Evolutionary conservation across 2,797 vertebrate species (phyloP), one percentile per base, ranked within the genome.

Genomic region (Myiotriccus ornatus): DNA sequence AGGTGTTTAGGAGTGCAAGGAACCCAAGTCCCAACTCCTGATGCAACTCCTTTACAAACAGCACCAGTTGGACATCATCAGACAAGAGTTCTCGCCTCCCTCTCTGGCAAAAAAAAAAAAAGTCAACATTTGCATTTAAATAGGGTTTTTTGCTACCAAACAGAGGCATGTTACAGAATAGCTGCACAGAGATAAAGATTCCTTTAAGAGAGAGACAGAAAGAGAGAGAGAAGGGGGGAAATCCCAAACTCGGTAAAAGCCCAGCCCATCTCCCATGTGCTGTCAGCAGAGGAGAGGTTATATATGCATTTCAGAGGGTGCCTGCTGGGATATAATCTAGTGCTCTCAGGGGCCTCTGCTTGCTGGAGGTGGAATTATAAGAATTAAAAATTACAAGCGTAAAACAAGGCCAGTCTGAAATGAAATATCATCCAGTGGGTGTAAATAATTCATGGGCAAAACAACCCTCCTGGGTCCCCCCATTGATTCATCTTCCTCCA

Each of bases 41-140:
- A 59, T 78, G 24, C 50, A 78, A 63, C 46, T 91, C 59, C 56
- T 92, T 86, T 84, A 62, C 71, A 93, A 94, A 30, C 69, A 65
- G 79, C 57, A 90, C 62, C 59, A 52, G 82, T 79, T 94, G 89
- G 87, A 79, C 90, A 94, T 93, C 62, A 88, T 81, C 67, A 93
- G 79, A 88, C n/a, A 78, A 95, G 55, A 14, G 69, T 91, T 95
- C 64, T 92, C 76, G 47, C 79, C 86, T 23, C 76, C 84, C 69
- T 56, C 74, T 44, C 82, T 94, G 95, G 63, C 82, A 92, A 46
- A 46, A 46, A 46, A 46, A 46, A 46, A 47, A 47, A 47, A 94
- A 95, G 69, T 92, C 93, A 90, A 79, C 94, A 96, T 96, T 97
- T 95, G 91, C 94, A 95, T 95, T 95, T 95, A 96, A 97, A 97